Percentiles rank a stretch among this genome's conserved stretches.
phyloP scores from a whole-genome alignment of 2,113 vertebrate species.

The Myotis yumanensis region DNA sequence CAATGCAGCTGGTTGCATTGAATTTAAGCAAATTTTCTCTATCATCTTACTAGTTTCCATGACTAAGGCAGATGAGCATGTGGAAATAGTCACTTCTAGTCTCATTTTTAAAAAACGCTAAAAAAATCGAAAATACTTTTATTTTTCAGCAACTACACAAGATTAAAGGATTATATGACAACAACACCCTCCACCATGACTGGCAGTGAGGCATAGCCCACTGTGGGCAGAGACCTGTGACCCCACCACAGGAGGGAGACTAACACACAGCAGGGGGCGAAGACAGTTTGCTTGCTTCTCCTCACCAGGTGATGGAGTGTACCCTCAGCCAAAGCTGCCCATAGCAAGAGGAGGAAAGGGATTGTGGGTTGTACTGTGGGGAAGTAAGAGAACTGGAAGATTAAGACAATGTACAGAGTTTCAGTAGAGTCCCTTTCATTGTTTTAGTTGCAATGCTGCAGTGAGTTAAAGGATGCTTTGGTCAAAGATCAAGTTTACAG shows the following conservation, averaged over 20 bases:
- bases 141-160: background rate
- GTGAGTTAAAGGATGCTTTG: background rate
- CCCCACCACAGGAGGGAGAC: background rate
- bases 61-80: background rate
- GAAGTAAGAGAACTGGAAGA: background rate
- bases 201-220: background rate
- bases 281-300: background rate
- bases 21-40: background rate
- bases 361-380: background rate
- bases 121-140: background rate
- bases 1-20: background rate
- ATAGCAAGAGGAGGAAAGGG: background rate
- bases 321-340: background rate
- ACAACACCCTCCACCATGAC: too few species aligned
- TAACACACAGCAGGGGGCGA: accelerated
- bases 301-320: background rate
- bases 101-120: background rate
- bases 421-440: background rate
- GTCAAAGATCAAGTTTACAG: slow-evolving; percentile 67
- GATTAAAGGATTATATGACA: background rate
- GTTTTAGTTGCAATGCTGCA: background rate
- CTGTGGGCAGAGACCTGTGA: background rate
- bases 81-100: background rate
- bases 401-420: background rate
- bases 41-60: background rate